phyloP scores from a whole-genome alignment of 2,888 invertebrate species.

The Cybosia mesomella region DNA sequence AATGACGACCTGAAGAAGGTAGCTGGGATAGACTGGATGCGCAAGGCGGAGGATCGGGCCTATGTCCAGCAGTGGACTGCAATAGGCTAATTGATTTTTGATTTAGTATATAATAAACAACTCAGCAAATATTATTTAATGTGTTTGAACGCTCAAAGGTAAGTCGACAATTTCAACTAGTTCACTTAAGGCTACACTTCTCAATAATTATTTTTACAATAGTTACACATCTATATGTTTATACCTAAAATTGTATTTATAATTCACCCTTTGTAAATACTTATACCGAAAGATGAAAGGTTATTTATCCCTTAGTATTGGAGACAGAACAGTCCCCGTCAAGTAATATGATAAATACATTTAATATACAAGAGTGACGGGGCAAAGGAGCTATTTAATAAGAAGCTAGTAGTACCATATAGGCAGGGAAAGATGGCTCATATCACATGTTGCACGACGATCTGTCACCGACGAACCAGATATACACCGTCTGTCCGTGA shows the following conservation, averaged over 20 bases:
- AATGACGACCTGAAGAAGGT: no score
- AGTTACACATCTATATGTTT: neutral
- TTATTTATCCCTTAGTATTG: neutral
- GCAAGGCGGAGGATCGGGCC: no score
- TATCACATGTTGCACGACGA: slow-evolving; percentile 75
- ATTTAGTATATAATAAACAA: neutral
- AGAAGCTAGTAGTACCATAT: slow-evolving; percentile 34
- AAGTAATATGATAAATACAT: slow-evolving; percentile 24
- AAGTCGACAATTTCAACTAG: neutral
- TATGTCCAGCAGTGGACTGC: no score
- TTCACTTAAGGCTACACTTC: neutral
- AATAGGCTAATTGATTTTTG: no score
- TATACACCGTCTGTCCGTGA: slow-evolving; percentile 70
- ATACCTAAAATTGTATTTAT: neutral
- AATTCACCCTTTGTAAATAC: neutral
- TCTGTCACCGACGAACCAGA: slow-evolving; percentile 76
- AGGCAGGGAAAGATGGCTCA: slow-evolving; percentile 35
- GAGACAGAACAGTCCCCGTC: neutral
- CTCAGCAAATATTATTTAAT: neutral
- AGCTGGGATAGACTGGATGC: no score
- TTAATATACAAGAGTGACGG: slow-evolving; percentile 43
- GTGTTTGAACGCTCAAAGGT: neutral
- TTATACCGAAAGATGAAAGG: neutral
- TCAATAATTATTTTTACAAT: neutral
- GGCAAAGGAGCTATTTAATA: slow-evolving; percentile 43